These are phyloP conservation scores for Drosophila neocordata DNA, from an alignment of 1,140 invertebrate species.

Conservation along the genomic window DNA sequence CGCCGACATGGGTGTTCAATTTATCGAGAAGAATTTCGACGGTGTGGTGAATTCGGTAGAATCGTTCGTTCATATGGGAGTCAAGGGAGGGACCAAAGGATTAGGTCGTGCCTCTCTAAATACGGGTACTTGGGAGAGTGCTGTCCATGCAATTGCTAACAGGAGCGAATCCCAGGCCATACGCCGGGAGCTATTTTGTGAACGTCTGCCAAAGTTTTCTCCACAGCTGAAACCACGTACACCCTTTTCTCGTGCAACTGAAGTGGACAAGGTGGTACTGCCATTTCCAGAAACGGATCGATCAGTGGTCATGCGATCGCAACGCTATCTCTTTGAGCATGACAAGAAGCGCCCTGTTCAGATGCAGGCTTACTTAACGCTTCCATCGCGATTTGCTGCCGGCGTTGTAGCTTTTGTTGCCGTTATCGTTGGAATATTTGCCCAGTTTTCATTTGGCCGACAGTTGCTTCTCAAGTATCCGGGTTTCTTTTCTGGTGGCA, in stretches of 20 bases:
- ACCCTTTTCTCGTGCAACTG: slow-evolving; percentile 85
- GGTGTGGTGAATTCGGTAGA: slow-evolving; percentile 91
- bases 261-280: slow-evolving; percentile 85
- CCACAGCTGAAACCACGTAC: slow-evolving; percentile 85
- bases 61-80: slow-evolving; percentile 85
- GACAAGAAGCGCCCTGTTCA: slow-evolving; percentile 89
- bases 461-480: slow-evolving; percentile 89
- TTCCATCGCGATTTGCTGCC: slow-evolving; percentile 78
- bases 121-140: slow-evolving; percentile 93
- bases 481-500: slow-evolving; percentile 88
- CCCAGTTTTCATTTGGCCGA: slow-evolving; percentile 86
- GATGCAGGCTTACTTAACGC: slow-evolving; percentile 86
- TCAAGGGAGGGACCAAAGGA: slow-evolving; percentile 65
- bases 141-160: slow-evolving; percentile 89
- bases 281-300: slow-evolving; percentile 92
- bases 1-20: slow-evolving; percentile 91
- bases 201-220: slow-evolving; percentile 85
- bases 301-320: slow-evolving; percentile 90
- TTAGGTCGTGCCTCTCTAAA: slow-evolving; percentile 84
- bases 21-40: slow-evolving; percentile 88
- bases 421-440: slow-evolving; percentile 86
- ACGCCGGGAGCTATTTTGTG: slow-evolving; percentile 87
- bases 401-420: slow-evolving; percentile 84
- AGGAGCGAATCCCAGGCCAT: slow-evolving; percentile 86
- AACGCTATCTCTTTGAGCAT: slow-evolving; percentile 88